phyloP scores from a whole-genome alignment of 2,888 invertebrate species.

The Philereme transversata region DNA sequence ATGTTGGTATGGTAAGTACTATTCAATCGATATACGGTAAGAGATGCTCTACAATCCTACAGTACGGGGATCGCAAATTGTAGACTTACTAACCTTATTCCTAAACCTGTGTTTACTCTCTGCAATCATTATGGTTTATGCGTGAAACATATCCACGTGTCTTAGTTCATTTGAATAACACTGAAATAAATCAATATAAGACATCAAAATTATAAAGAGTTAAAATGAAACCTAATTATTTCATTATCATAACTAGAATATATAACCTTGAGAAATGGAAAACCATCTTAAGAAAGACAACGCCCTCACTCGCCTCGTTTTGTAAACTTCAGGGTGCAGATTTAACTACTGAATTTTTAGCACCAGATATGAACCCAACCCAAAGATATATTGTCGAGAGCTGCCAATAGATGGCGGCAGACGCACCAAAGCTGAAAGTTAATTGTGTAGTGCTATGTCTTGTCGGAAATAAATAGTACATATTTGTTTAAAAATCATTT shows the following conservation, averaged over 20 bases:
- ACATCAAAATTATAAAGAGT: not conserved
- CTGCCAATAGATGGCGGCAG: conserved; percentile 44
- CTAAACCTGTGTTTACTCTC: not conserved
- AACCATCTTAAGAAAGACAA: conserved; percentile 33
- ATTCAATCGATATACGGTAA: not conserved
- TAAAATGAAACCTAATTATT: not conserved
- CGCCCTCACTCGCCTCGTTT: conserved; percentile 46
- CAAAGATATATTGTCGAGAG: conserved; percentile 9
- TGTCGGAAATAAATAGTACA: not conserved
- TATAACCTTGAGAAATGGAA: conserved; percentile 30
- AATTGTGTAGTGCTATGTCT: not conserved
- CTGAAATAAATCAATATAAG: not conserved
- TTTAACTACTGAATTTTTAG: not conserved
- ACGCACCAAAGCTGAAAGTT: conserved; percentile 17
- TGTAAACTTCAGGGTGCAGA: conserved; percentile 1
- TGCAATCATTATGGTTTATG: not conserved
- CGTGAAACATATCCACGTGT: not conserved
- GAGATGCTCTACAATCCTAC: not conserved
- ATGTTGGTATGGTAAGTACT: not conserved
- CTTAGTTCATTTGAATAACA: not conserved
- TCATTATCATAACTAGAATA: not conserved
- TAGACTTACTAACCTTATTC: not conserved
- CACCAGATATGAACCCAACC: conserved; percentile 7
- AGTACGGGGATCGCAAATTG: not conserved
- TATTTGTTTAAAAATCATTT: not conserved